phyloP scores from a whole-genome alignment of 2,888 invertebrate genomes.

The Spialia ferax region DNA sequence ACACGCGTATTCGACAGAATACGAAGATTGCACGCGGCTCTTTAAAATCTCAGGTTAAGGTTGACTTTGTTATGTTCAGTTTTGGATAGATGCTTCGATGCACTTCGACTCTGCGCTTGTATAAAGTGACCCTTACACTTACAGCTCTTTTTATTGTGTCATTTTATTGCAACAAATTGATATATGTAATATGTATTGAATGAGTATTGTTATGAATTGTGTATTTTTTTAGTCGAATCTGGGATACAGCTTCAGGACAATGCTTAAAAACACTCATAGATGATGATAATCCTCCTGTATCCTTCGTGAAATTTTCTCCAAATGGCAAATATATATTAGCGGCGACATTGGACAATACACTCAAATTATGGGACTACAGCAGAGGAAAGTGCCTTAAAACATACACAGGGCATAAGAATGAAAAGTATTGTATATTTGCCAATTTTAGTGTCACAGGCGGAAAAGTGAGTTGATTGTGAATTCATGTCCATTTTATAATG shows the following conservation, averaged over 20 bases:
- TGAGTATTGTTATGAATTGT: background rate
- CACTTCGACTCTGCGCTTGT: slow-evolving; percentile 28
- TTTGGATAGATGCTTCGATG: slow-evolving; percentile 26
- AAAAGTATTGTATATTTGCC: slow-evolving; percentile 99
- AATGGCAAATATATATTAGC: slow-evolving; percentile 99
- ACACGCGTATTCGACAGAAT: too few relatives aligned
- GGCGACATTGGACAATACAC: slow-evolving; percentile 98
- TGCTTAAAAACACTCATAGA: slow-evolving; percentile 99
- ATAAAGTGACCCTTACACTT: slow-evolving; percentile 10
- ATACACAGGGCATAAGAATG: slow-evolving; percentile 99
- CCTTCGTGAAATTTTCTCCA: slow-evolving; percentile 99
- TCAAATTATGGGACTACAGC: slow-evolving; percentile 99
- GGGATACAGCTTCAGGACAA: slow-evolving; percentile 99
- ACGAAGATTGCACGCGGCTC: too few relatives aligned
- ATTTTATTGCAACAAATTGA: too few relatives aligned
- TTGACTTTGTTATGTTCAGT: slow-evolving; percentile 25
- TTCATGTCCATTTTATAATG: background rate
- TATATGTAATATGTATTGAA: background rate
- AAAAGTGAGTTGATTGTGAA: slow-evolving; percentile 88
- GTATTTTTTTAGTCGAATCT: slow-evolving; percentile 92
- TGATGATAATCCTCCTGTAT: slow-evolving; percentile 99
- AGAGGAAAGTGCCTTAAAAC: slow-evolving; percentile 99
- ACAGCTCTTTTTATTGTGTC: too few relatives aligned
- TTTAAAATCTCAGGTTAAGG: too few relatives aligned
- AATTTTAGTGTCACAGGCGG: slow-evolving; percentile 99